phyloP scores from a whole-genome alignment of 2,888 invertebrate genomes.

The Epistrophe grossulariae region DNA sequence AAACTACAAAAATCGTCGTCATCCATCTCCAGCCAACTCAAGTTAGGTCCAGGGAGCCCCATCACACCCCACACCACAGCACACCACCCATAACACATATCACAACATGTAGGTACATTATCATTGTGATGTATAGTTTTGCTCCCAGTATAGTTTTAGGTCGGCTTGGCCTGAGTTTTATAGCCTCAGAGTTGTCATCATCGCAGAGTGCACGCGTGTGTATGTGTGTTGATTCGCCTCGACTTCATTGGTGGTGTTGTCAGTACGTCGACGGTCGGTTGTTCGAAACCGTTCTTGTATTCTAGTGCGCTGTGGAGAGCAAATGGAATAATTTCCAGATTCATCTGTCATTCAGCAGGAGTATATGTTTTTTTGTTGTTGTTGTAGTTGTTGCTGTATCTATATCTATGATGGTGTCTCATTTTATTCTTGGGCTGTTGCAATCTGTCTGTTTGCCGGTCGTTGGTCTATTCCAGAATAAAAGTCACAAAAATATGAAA shows the following conservation, averaged over 20 bases:
- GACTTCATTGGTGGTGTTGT: slow-evolving; percentile 22
- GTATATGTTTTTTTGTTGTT: slow-evolving; percentile 34
- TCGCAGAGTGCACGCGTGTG: neutral
- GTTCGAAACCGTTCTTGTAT: slow-evolving; percentile 34
- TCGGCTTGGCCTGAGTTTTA: slow-evolving; percentile 38
- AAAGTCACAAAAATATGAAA: slow-evolving; percentile 67
- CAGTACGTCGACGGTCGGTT: too few relatives aligned
- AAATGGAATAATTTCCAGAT: slow-evolving; percentile 73
- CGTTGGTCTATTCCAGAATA: slow-evolving; percentile 70
- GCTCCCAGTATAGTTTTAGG: slow-evolving; percentile 22
- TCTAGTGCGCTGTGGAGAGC: slow-evolving; percentile 33
- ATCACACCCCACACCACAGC: slow-evolving; percentile 41
- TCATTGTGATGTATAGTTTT: neutral
- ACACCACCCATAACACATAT: slow-evolving; percentile 12
- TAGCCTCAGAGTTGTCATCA: slow-evolving; percentile 28
- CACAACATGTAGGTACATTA: neutral
- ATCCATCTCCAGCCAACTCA: slow-evolving; percentile 47
- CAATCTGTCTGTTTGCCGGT: slow-evolving; percentile 66
- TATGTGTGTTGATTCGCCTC: slow-evolving; percentile 32
- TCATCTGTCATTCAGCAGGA: slow-evolving; percentile 72
- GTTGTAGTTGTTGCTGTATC: neutral
- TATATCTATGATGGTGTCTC: neutral
- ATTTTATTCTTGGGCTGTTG: slow-evolving; percentile 19
- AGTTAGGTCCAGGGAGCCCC: slow-evolving; percentile 37
- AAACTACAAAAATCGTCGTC: slow-evolving; percentile 72